Base-by-base conservation (phyloP, 2,888 invertebrate species). In the Lasioglossum figueresi region DNA sequence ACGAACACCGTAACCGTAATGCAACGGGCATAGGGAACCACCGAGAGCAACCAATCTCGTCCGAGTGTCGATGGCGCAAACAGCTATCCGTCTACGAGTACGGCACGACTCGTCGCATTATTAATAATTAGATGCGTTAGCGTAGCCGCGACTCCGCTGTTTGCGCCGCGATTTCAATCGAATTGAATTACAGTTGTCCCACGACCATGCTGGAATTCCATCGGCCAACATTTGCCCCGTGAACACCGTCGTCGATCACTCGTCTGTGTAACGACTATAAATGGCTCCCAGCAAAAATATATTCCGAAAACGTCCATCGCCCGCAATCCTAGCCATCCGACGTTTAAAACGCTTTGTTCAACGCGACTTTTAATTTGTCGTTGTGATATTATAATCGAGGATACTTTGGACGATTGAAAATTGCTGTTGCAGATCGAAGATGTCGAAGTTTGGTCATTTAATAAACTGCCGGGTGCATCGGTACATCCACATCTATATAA, bases 61-160 rank as follows among this genome's bases (percentile, higher is more conserved):
- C 76, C 74, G 77, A 52, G 68, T 37, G 68, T 75, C 31, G 85
- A 82, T 63, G 56, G 84, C 82, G 88, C 88, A 88, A 89, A 91
- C 84, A 89, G 89, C 87, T 86, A 91, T 91, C 91, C 89, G 89
- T 92, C 90, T 91, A 83, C 86, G 59, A 27, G 27, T 16, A 27
- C 87, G 89, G 86, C 84, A 37, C 76, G 84, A 86, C 75, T 86
- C 79, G 80, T 87, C 80, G 87, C 72, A 82, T 89, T 91, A 93
- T 92, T 92, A 91, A 91, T 92, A 91, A 91, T 91, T 91, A 88
- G 85, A 87, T 79, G 81, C 43, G 52, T 76, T 37, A 63, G 74
- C 63, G 70, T 34, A 43, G 56, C 48, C 72, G 56, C 71, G 27
- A 37, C 76, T 40, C 19, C 71, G 34, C 85, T 89, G 89, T 91